These are phyloP conservation scores for Gavialis gangeticus DNA, from an alignment of 2,113 vertebrate genomes.

Conservation along the genomic window DNA sequence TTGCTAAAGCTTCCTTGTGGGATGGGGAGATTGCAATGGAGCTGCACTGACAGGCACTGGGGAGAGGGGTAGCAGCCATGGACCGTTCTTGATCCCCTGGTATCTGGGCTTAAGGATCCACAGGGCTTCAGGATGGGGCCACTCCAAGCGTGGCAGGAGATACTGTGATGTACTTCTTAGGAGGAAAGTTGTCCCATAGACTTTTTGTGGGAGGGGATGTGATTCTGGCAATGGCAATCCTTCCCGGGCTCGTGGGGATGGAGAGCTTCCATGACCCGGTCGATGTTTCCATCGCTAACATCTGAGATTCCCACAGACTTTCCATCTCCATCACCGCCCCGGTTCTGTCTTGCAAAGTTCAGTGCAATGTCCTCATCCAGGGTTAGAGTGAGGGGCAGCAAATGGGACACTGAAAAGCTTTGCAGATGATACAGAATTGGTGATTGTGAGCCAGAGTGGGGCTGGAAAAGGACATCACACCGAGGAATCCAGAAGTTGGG, in stretches of 20 bases:
- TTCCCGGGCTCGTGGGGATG: neutral
- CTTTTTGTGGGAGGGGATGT: neutral
- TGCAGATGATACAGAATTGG: neutral
- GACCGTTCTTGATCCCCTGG: neutral
- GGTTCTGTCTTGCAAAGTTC: neutral
- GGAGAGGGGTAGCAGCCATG: neutral
- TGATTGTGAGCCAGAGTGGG: no score
- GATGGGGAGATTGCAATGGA: constrained; percentile 27
- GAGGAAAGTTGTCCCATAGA: neutral
- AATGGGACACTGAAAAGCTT: neutral
- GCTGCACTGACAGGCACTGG: neutral
- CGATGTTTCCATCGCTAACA: neutral
- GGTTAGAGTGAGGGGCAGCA: neutral
- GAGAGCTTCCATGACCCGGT: neutral
- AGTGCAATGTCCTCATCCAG: neutral
- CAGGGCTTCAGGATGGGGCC: neutral
- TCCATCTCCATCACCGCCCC: neutral
- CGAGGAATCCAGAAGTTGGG: no score
- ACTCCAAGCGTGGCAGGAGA: neutral
- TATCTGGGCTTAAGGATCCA: neutral
- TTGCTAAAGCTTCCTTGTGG: constrained; percentile 2
- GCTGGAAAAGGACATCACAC: no score
- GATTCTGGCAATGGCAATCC: neutral
- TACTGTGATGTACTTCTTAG: neutral
- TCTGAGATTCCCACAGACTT: neutral